Percentiles rank a stretch among this genome's conserved stretches.
Evolutionary conservation across 2,797 vertebrate genomes (phyloP).

Genomic region (Catharus ustulatus): DNA sequence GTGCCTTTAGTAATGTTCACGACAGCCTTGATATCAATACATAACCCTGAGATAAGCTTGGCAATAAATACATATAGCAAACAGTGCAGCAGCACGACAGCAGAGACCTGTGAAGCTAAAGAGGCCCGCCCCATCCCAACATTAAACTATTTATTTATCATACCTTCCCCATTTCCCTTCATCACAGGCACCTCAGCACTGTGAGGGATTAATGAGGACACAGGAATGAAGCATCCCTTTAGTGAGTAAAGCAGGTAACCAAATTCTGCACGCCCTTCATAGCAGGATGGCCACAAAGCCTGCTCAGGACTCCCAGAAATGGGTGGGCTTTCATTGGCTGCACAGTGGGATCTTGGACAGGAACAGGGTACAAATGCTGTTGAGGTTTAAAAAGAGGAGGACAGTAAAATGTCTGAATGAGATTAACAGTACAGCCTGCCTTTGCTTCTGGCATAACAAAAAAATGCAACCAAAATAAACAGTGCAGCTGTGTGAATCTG

Average conservation of each 20-base stretch:
- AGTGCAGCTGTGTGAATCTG: slow-evolving; percentile 64
- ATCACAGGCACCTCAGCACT: neutral
- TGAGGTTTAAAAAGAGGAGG: neutral
- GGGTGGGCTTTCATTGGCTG: neutral
- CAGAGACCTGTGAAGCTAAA: neutral
- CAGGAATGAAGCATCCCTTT: neutral
- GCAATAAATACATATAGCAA: neutral
- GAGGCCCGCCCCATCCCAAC: neutral
- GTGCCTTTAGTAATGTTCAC: neutral
- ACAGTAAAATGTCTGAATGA: slow-evolving; percentile 18
- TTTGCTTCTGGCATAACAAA: slow-evolving; percentile 41
- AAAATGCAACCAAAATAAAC: slow-evolving; percentile 63
- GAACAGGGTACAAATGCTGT: neutral
- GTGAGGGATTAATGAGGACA: neutral
- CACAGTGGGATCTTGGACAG: neutral
- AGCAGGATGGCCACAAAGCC: accelerated
- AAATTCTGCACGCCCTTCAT: accelerated
- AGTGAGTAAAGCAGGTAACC: neutral
- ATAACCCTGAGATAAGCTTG: neutral
- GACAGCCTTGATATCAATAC: neutral
- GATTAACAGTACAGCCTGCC: neutral
- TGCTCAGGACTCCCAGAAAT: neutral
- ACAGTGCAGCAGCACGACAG: neutral
- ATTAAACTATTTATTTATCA: neutral
- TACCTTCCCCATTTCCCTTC: neutral